Base-by-base conservation (phyloP, 2,888 invertebrate species). In the Zaprionus lineosus region DNA sequence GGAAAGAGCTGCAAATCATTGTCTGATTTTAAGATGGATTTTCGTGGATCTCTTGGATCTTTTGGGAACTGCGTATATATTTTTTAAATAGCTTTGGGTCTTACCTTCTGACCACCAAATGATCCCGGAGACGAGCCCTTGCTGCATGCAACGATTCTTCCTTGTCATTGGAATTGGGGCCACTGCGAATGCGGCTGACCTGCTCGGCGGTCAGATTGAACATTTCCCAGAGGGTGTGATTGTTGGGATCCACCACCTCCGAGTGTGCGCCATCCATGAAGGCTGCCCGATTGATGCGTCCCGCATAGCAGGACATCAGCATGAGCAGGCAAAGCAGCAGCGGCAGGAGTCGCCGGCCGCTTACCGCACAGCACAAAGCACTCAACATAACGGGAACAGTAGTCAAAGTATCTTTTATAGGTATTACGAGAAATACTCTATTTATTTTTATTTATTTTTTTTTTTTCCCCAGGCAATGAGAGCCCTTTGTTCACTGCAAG, bases 191-290 rank as follows among this genome's bases (percentile, higher is more conserved):
- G 55, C 81, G 81, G 29, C 74, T 84, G 44, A 90, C 75, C 57
- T 89, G 84, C 37, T 86, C 89, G 14, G 85, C 79, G 47, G 90
- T 89, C 21, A 89, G 63, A 74, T 89, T 89, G 63, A 89, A 89
- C 51, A 83, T 83, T 24, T 75, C 62, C 58, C 87, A 75, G 15
- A 89, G 84, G 12, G 84, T 82, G 46, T 86, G 82, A 58, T 89
- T 89, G 11, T 86, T 87, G 31, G 84, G 82, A 71, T 89, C 88
- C 3, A 89, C 88, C 34, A 78, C 73, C 64, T 87, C 88, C 7
- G 88, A 88, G 43, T 84, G 84, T 19, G 64, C 58, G 47, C 83
- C 87, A 19, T 84, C 86, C 43, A 78, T 56, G 6, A 78, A 70
- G 16, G 74, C 62, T 0, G 87, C 63, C 7, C 87, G 86, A 67